These are phyloP conservation scores for Halcyon smyrnensis DNA, from an alignment of 2,797 vertebrate genomes.

Conservation along the genomic window DNA sequence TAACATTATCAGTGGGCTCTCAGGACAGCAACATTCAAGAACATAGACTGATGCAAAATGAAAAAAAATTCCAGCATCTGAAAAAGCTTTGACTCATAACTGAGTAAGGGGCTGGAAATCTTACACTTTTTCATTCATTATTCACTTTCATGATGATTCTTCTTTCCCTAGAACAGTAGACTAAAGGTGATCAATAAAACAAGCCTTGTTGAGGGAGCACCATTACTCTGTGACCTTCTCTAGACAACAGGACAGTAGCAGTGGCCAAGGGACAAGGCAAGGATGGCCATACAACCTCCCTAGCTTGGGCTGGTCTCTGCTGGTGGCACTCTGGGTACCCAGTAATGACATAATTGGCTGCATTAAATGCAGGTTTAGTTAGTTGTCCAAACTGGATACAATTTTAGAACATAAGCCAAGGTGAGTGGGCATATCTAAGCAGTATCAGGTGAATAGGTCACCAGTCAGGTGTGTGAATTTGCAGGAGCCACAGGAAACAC, in stretches of 20 bases:
- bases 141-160: background rate
- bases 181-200: background rate
- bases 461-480: accelerated
- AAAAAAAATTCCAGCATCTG: background rate
- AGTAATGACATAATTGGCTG: background rate
- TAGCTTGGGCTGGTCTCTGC: too few relatives aligned
- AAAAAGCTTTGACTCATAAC: background rate
- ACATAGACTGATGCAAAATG: background rate
- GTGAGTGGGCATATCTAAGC: accelerated
- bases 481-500: background rate
- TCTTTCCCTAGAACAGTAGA: too few relatives aligned
- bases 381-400: background rate
- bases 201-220: accelerated
- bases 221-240: background rate
- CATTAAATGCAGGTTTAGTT: background rate
- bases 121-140: background rate
- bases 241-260: background rate
- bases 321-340: too few relatives aligned
- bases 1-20: background rate
- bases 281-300: background rate
- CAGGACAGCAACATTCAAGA: background rate
- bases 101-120: background rate
- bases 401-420: background rate
- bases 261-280: background rate
- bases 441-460: background rate